Evolutionary conservation across 2,797 vertebrate genomes (phyloP).

Genomic region (Cynodonichthys magdalenae): DNA sequence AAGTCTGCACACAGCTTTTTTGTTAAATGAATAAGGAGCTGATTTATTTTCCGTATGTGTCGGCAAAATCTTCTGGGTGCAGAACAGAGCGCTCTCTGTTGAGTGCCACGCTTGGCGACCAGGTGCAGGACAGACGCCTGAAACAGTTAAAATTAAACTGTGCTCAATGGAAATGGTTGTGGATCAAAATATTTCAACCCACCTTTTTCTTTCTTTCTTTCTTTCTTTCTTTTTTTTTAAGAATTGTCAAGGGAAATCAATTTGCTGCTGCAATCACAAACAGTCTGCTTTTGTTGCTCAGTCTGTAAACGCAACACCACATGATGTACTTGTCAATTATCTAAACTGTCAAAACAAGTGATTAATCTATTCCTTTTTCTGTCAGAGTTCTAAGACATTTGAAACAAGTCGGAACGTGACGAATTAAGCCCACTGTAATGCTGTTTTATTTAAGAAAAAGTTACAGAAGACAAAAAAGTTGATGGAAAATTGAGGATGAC

Average conservation of each 20-base stretch:
- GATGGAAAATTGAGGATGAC: conserved; percentile 18
- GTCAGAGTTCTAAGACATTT: conserved; percentile 1
- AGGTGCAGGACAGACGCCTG: conserved; percentile 75
- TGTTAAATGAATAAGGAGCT: conserved; percentile 76
- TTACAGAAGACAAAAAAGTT: neutral
- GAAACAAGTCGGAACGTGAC: neutral
- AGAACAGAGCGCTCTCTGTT: conserved; percentile 74
- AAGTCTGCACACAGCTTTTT: conserved; percentile 78
- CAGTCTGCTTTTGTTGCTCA: conserved; percentile 49
- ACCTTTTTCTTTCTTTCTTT: conserved; percentile 20
- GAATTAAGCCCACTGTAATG: conserved; percentile 1
- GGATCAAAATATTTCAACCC: conserved; percentile 41
- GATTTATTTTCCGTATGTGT: conserved; percentile 79
- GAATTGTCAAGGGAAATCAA: conserved; percentile 43
- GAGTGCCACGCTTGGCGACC: conserved; percentile 56
- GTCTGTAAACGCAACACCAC: conserved; percentile 26
- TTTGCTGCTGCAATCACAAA: conserved; percentile 48
- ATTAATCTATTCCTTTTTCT: conserved; percentile 17
- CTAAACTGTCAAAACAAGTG: conserved; percentile 33
- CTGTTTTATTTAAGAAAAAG: conserved; percentile 1
- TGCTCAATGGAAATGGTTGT: conserved; percentile 56
- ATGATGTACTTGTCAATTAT: conserved; percentile 24
- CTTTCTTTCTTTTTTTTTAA: conserved; percentile 32
- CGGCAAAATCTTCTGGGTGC: conserved; percentile 66
- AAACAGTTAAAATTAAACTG: conserved; percentile 75